phyloP scores from a whole-genome alignment of 2,888 invertebrate genomes.

The Coenonympha arcania region DNA sequence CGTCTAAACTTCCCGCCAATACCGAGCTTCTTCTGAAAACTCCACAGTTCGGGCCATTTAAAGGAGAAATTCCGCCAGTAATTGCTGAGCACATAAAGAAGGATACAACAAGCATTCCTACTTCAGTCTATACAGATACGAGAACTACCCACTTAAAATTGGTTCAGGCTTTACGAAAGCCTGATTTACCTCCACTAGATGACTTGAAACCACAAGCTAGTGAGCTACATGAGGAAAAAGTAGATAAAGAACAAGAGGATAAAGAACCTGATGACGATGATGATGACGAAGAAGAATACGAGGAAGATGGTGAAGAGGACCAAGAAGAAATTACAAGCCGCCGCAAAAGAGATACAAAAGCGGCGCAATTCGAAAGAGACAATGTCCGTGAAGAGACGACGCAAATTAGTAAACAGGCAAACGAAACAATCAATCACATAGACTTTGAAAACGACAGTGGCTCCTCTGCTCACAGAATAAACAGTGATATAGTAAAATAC shows the following conservation, averaged over 20 bases:
- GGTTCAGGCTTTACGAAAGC: slow-evolving; percentile 42
- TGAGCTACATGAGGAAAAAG: slow-evolving; percentile 37
- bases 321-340: slow-evolving; percentile 33
- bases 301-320: slow-evolving; percentile 35
- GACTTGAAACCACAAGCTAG: slow-evolving; percentile 47
- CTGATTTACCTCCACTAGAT: slow-evolving; percentile 33
- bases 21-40: slow-evolving; percentile 77
- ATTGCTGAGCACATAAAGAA: slow-evolving; percentile 44
- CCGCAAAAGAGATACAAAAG: slow-evolving; percentile 48
- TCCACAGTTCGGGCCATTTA: slow-evolving; percentile 83
- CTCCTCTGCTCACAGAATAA: slow-evolving; percentile 25
- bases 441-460: slow-evolving; percentile 46
- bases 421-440: slow-evolving; percentile 44
- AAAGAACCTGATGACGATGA: slow-evolving; percentile 34
- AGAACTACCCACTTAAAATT: slow-evolving; percentile 57
- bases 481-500: slow-evolving; percentile 32
- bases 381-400: slow-evolving; percentile 43
- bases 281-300: slow-evolving; percentile 34
- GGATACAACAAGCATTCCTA: slow-evolving; percentile 25
- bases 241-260: slow-evolving; percentile 28
- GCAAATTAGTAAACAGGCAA: slow-evolving; percentile 35
- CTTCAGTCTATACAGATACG: slow-evolving; percentile 26
- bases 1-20: slow-evolving; percentile 58
- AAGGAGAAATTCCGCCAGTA: slow-evolving; percentile 78
- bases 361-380: slow-evolving; percentile 49